phyloP scores from a whole-genome alignment of 2,113 vertebrate species.

The Hypomesus transpacificus region DNA sequence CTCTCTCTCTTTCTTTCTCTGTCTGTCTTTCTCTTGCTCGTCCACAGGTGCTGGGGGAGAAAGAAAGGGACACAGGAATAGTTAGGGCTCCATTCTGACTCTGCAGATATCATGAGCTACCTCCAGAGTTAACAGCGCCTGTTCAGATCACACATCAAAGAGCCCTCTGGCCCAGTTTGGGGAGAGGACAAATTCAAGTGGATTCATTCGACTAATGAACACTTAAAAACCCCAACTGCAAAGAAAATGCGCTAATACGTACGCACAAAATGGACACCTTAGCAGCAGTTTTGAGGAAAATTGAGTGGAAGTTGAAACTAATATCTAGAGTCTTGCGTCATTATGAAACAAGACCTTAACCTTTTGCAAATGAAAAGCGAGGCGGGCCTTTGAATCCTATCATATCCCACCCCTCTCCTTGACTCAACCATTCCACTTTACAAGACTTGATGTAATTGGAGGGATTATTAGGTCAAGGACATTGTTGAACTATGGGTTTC shows the following conservation, averaged over 20 bases:
- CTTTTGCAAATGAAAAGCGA: not conserved
- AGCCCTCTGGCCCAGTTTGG: not conserved
- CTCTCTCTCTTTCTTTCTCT: not conserved
- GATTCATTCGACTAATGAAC: not conserved
- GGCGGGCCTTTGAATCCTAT: not conserved
- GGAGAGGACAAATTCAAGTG: not conserved
- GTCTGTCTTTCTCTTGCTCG: not conserved
- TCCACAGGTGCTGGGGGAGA: not conserved
- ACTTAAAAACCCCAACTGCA: not conserved
- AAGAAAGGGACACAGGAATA: not conserved
- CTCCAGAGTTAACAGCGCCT: not conserved
- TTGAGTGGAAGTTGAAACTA: slow-evolving; percentile 13
- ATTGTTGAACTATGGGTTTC: slow-evolving; percentile 22
- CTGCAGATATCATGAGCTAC: not conserved
- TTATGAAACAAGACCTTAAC: not conserved
- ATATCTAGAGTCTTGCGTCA: slow-evolving; percentile 6
- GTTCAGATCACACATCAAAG: not conserved
- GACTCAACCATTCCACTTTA: not conserved
- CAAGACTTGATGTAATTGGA: slow-evolving; percentile 31
- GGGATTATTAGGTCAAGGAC: slow-evolving; percentile 32
- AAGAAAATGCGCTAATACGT: not conserved
- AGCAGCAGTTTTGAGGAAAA: not conserved
- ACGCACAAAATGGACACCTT: not conserved
- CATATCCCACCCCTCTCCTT: slow-evolving; percentile 3
- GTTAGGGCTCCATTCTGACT: not conserved